A percentile compares a stretch with the other conserved stretches of the same genome.
phyloP scores from a whole-genome alignment of 2,888 invertebrate genomes.

The Synanthedon formicaeformis region DNA sequence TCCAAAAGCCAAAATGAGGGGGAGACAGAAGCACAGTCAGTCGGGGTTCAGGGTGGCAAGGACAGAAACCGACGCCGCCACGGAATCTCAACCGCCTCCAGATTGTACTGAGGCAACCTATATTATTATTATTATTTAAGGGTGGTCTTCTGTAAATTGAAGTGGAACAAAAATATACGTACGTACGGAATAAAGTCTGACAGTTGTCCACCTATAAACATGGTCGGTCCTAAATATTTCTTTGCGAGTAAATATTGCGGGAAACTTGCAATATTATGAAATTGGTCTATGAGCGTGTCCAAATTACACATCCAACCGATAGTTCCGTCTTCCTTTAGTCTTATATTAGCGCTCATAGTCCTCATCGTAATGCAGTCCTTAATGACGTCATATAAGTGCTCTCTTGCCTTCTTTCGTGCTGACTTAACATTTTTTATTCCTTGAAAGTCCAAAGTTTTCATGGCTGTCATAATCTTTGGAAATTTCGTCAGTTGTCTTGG shows the following conservation, averaged over 20 bases:
- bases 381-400: slow-evolving; percentile 23
- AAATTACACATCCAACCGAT: slow-evolving; percentile 83
- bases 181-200: slow-evolving; percentile 83
- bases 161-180: not conserved
- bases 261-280: slow-evolving; percentile 73
- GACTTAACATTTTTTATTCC: slow-evolving; percentile 19
- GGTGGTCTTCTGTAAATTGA: too few species aligned
- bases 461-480: slow-evolving; percentile 71
- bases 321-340: slow-evolving; percentile 39
- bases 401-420: slow-evolving; percentile 27
- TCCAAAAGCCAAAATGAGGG: too few species aligned
- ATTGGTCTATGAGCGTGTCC: slow-evolving; percentile 73
- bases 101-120: too few species aligned
- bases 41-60: too few species aligned
- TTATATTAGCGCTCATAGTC: slow-evolving; percentile 59
- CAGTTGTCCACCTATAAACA: slow-evolving; percentile 86
- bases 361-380: slow-evolving; percentile 72
- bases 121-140: too few species aligned
- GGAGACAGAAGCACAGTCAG: too few species aligned
- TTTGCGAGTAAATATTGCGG: slow-evolving; percentile 48
- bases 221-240: slow-evolving; percentile 73
- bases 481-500: slow-evolving; percentile 65
- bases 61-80: too few species aligned
- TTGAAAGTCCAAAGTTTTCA: slow-evolving; percentile 35
- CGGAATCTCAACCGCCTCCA: too few species aligned